Base-by-base conservation (phyloP, 2,888 invertebrate species). In the Brenthis ino region DNA sequence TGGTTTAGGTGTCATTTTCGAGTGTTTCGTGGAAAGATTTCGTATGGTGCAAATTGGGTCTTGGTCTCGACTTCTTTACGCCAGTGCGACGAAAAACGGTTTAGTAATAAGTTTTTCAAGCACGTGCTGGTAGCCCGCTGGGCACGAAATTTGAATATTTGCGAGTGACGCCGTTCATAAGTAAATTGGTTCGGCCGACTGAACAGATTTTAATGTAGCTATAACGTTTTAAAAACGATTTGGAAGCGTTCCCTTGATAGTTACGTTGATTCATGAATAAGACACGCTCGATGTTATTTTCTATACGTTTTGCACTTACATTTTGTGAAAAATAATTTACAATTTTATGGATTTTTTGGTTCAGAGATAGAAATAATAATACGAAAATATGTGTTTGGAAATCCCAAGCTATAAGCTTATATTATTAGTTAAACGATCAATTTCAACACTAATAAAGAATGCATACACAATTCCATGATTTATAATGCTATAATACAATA, bases 21-120 rank as follows among this genome's bases (percentile, higher is more conserved):
- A 57, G 76, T 77, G 77, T 64, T 0, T 28, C 14, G 37, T 43
- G 0, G 33, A 33, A 24, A 28, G 63, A 72, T 75, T 67, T 75
- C 74, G 56, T 72, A 71, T 72, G 75, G 71, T 76, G 70, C 67
- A 75, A 89, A 83, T 76, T 88, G 85, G 88, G 89, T 91, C 89
- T 89, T 83, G 90, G 89, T 80, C 88, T 82, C 77, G 76, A 77
- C 80, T 82, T 84, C 83, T 87, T 85, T 86, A 83, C 80, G 79
- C 77, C 79, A 77, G 82, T 82, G 82, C 79, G 80, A 76, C 80
- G 85, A 85, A 88, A 89, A 84, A 82, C 80, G 74, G 79, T 81
- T 85, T 85, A 79, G 79, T 78, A 83, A 81, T 81, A 83, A 78
- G 77, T 87, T 85, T 86, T 83, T 80, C 72, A 74, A 85, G 83